Conservation (phyloP, 2,797 vertebrate species). For the Podargus strigoides region DNA sequence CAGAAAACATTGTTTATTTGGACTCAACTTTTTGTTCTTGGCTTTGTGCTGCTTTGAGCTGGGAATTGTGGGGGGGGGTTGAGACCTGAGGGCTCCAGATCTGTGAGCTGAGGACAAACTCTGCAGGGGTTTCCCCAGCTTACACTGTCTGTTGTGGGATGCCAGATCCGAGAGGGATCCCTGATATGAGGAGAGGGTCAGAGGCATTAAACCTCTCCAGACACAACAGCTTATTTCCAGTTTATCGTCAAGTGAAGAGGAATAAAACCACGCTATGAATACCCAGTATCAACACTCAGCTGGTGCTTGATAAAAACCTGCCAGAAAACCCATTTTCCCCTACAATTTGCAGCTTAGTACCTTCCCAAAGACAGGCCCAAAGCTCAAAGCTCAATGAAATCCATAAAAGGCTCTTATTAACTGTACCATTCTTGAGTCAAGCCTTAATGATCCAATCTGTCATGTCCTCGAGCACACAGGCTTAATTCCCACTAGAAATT, state of each 20-base stretch:
- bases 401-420: neutral
- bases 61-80: neutral
- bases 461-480: neutral
- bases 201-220: neutral
- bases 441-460: neutral
- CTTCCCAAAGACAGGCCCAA: neutral
- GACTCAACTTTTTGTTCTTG: neutral
- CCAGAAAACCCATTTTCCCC: neutral
- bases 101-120: neutral
- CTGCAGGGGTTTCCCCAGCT: neutral
- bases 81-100: neutral
- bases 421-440: neutral
- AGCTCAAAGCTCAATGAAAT: neutral
- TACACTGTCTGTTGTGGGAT: accelerated
- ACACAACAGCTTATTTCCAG: neutral
- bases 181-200: accelerated
- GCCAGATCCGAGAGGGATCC: neutral
- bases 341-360: neutral
- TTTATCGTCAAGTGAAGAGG: neutral
- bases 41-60: neutral
- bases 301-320: neutral
- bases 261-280: neutral
- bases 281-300: neutral
- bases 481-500: neutral
- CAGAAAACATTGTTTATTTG: neutral